A percentile compares a stretch with the other conserved stretches of the same genome.
phyloP scores from a whole-genome alignment of 2,113 vertebrate genomes.

The Cricetomys ansorgei region DNA sequence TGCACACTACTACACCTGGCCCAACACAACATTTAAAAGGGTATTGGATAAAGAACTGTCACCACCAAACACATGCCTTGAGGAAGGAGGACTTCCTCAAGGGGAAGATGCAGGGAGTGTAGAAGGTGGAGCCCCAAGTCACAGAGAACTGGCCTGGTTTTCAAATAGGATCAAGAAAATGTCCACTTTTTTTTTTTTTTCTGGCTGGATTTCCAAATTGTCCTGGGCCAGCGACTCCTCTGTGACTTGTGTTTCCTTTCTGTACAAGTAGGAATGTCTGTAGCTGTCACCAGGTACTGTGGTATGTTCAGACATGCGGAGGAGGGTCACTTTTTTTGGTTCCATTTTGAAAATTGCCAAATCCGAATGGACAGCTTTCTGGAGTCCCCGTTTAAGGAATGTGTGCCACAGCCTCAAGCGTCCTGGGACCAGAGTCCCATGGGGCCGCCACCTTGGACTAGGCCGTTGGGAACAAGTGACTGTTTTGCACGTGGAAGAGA shows the following conservation, averaged over 20 bases:
- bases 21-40: background rate
- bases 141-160: background rate
- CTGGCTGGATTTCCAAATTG: conserved; percentile 27
- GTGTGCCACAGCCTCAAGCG: background rate
- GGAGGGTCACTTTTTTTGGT: background rate
- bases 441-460: background rate
- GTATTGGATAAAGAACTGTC: background rate
- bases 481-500: background rate
- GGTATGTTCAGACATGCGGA: no score
- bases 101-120: background rate
- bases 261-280: background rate
- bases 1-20: no score
- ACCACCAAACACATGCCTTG: background rate
- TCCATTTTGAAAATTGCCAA: background rate
- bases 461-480: background rate
- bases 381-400: background rate
- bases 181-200: background rate
- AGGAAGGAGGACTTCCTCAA: background rate
- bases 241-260: accelerated
- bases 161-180: background rate
- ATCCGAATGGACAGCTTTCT: background rate
- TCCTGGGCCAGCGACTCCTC: background rate
- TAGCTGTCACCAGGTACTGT: background rate
- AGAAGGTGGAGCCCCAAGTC: background rate
- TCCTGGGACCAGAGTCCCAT: background rate